A percentile compares a stretch with the other conserved stretches of the same genome.
Conservation (phyloP, 2,888 invertebrate genomes). For the Scrobipalpa costella region DNA sequence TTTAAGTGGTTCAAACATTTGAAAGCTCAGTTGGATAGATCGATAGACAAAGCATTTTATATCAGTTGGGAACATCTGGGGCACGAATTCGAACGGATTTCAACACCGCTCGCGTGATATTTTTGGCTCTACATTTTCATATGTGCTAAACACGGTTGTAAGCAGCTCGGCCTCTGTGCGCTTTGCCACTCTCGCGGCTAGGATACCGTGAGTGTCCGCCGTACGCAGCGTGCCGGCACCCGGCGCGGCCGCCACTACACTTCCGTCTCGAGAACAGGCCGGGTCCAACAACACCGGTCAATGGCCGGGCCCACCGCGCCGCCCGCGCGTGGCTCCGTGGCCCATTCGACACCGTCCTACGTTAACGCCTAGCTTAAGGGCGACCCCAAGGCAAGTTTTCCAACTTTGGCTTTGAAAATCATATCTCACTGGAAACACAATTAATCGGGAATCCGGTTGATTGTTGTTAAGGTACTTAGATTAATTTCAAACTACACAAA, state of each 20-base stretch:
- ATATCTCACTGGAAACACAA: no score
- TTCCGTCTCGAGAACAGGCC: constrained; percentile 78
- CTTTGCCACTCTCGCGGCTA: constrained; percentile 33
- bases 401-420: no score
- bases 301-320: constrained; percentile 42
- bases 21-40: no score
- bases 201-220: constrained; percentile 76
- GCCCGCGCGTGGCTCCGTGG: constrained; percentile 70
- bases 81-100: no score
- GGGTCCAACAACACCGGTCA: constrained; percentile 79
- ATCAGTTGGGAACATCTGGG: no score
- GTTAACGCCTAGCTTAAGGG: constrained; percentile 64
- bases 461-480: no score
- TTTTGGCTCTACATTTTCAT: no score
- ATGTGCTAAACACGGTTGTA: background rate
- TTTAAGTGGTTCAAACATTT: no score
- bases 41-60: no score
- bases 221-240: constrained; percentile 73
- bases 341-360: constrained; percentile 79
- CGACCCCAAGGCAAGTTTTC: no score
- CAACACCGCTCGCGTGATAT: background rate
- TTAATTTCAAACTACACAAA: no score
- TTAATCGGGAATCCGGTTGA: no score
- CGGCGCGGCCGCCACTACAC: constrained; percentile 81
- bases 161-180: constrained; percentile 9